Evolutionary conservation across 2,888 invertebrate genomes (phyloP).

Genomic region (Melanostoma scalare): DNA sequence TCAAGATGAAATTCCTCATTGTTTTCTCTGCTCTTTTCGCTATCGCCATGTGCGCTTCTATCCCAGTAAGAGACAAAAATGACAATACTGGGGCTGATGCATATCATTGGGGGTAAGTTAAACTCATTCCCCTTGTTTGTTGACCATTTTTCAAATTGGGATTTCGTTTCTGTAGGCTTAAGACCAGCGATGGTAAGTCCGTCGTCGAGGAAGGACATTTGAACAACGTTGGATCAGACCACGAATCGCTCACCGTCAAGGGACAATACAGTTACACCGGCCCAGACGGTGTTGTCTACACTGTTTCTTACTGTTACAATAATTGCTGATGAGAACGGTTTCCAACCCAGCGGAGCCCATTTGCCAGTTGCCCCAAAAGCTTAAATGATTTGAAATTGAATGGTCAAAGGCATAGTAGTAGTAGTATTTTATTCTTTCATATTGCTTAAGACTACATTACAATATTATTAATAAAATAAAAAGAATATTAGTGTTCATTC

Average conservation of each 20-base stretch:
- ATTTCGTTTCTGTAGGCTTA: conserved; percentile 72
- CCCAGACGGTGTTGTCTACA: conserved; percentile 84
- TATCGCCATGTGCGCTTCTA: conserved; percentile 72
- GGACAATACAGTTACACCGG: conserved; percentile 84
- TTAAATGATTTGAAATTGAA: conserved; percentile 36
- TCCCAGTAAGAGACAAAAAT: conserved; percentile 79
- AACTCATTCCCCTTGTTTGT: not conserved
- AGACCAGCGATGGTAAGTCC: conserved; percentile 83
- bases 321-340: conserved; percentile 81
- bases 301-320: conserved; percentile 81
- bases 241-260: conserved; percentile 83
- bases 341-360: conserved; percentile 83
- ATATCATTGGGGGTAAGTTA: conserved; percentile 84
- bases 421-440: too few relatives aligned
- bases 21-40: conserved; percentile 75
- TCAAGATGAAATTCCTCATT: conserved; percentile 76
- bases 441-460: too few relatives aligned
- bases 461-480: too few relatives aligned
- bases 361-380: conserved; percentile 76
- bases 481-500: too few relatives aligned
- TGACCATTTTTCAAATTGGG: not conserved
- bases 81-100: conserved; percentile 84
- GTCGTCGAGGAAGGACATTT: conserved; percentile 83
- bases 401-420: too few relatives aligned
- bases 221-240: conserved; percentile 83